Base-by-base conservation (phyloP, 2,113 vertebrate genomes). In the Rhagologus leucostigma region DNA sequence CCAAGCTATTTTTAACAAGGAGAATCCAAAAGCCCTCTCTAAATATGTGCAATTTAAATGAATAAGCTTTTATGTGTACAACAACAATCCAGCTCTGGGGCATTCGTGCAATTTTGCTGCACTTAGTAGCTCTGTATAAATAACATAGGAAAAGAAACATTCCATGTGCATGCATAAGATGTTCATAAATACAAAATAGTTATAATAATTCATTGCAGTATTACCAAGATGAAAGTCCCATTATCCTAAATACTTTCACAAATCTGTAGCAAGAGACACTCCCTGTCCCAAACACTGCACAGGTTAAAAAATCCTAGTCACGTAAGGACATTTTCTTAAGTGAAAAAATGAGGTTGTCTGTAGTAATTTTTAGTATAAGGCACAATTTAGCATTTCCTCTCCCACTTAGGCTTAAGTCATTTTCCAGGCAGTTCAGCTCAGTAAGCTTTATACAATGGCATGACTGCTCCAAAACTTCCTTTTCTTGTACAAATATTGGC, bases 51-150 rank as follows among this genome's bases (percentile, higher is more conserved):
- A 80, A 76, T 84, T 86, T 84, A 92, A 90, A 87, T 86, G 75
- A 96, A 89, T 52, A 81, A 81, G 79, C 85, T 96, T 93, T 92
- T 90, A 63, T 90, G 71, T 68, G 52, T 63, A 81, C 56, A 80
- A 57, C 80, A 85, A 62, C 52, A 56, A 80, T 63, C 70, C 87
- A 88, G 92, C 92, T 96, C 79, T 71, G 85, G 79, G 87, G 87
- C 83, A 88, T 94, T 91, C 76, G 44, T 42, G 75, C 56, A 83
- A 65, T 93, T 94, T 81, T 88, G 42, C 59, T 94, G 64, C 44
- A 67, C 76, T 93, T 88, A 78, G 50, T 63, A 94, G 27, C 39
- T 85, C 52, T 60, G 37, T 84, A 59, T 67, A 93, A 93, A 62
- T 73, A 78, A 78, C 27, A 15, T 24, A 82, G 41, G 77, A 94